Conservation (phyloP, 2,113 vertebrate species). For the Pionites leucogaster region DNA sequence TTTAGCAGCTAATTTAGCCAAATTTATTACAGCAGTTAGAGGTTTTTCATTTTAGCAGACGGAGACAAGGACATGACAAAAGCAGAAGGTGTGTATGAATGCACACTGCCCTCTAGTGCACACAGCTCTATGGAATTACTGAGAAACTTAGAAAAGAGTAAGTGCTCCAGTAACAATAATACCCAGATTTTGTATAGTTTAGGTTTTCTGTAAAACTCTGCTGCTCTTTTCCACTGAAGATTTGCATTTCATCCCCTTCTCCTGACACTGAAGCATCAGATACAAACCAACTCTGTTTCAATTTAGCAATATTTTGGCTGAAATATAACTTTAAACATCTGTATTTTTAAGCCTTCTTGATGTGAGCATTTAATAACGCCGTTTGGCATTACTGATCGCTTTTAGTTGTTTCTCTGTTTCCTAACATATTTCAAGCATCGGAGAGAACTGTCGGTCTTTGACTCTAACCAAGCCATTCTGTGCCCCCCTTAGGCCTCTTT, state of each 20-base stretch:
- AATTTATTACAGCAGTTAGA: constrained; percentile 95
- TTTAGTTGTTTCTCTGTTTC: constrained; percentile 64
- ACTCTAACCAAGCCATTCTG: constrained; percentile 54
- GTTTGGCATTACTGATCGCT: constrained; percentile 63
- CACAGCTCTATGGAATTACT: background rate
- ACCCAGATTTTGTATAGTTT: background rate
- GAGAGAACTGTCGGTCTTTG: constrained; percentile 39
- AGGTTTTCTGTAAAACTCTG: background rate
- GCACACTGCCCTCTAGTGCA: constrained; percentile 88
- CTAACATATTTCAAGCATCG: constrained; percentile 41
- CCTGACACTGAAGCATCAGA: constrained; percentile 32
- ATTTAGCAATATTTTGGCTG: constrained; percentile 59
- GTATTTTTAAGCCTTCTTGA: constrained; percentile 61
- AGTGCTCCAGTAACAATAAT: background rate
- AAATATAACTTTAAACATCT: constrained; percentile 67
- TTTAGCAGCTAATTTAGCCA: constrained; percentile 99
- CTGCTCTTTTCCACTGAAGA: constrained; percentile 42
- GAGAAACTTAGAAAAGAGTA: background rate
- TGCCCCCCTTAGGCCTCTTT: constrained; percentile 67
- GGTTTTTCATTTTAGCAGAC: constrained; percentile 86
- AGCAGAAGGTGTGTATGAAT: constrained; percentile 68
- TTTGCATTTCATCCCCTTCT: constrained; percentile 46
- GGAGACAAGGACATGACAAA: constrained; percentile 87
- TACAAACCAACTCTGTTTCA: constrained; percentile 62
- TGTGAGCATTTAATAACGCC: constrained; percentile 38